A percentile compares a stretch with the other conserved stretches of the same genome.
Conservation (phyloP, 2,797 vertebrate genomes). For the Melanotaenia maccullochi region DNA sequence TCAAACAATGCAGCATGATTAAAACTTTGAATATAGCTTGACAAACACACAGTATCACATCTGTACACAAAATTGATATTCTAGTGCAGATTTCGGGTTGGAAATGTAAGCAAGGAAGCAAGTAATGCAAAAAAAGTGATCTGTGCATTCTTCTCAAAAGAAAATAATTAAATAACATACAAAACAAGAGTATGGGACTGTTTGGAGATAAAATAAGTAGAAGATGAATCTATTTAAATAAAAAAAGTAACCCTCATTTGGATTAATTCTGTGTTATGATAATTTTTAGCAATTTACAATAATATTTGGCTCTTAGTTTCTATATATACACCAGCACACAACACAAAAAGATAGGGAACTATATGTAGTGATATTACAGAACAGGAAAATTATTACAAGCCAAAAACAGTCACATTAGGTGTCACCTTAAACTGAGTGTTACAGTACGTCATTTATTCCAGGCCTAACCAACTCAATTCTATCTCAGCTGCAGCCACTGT, state of each 20-base stretch:
- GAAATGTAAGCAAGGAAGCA: slow-evolving; percentile 24
- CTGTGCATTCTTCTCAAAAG: slow-evolving; percentile 51
- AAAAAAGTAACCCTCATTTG: slow-evolving; percentile 19
- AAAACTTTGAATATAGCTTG: slow-evolving; percentile 19
- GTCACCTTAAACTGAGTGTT: slow-evolving; percentile 7
- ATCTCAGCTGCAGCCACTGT: neutral
- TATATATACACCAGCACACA: slow-evolving; percentile 8
- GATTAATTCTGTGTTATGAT: slow-evolving; percentile 29
- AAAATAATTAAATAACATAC: slow-evolving; percentile 25
- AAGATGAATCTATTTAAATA: neutral
- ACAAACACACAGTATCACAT: slow-evolving; percentile 22
- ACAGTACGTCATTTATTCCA: slow-evolving; percentile 26
- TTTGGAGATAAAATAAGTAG: slow-evolving; percentile 16
- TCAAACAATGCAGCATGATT: slow-evolving; percentile 21
- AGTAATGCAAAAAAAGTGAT: slow-evolving; percentile 58
- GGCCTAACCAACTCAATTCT: slow-evolving; percentile 1
- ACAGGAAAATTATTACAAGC: neutral
- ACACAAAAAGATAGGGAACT: neutral
- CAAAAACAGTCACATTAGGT: neutral
- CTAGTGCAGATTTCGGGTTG: slow-evolving; percentile 43
- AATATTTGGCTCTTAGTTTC: slow-evolving; percentile 59
- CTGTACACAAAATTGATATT: slow-evolving; percentile 3
- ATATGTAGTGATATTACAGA: neutral
- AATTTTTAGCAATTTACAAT: slow-evolving; percentile 46
- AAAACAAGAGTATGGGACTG: slow-evolving; percentile 15